Percentiles rank a stretch among this genome's conserved stretches.
Conservation (phyloP, 92 coral and sea anemone species). For the Phymanthus crucifer region DNA sequence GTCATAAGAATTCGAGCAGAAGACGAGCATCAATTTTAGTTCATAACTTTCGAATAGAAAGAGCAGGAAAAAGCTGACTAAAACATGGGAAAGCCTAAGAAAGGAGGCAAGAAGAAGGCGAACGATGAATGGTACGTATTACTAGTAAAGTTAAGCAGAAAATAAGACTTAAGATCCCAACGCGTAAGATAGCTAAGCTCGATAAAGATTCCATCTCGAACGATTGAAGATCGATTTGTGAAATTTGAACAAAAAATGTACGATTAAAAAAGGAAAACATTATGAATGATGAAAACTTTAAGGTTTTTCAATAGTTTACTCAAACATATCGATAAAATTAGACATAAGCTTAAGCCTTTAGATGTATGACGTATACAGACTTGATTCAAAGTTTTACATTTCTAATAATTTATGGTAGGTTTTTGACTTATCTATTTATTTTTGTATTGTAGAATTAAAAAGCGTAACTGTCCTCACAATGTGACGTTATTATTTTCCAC, state of each 20-base stretch:
- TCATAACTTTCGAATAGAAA: slow-evolving; percentile 16
- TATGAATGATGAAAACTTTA: neutral
- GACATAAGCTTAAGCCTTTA: no score
- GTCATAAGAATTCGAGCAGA: slow-evolving; percentile 16
- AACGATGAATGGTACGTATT: slow-evolving; percentile 83
- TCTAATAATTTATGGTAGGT: no score
- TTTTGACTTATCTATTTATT: no score
- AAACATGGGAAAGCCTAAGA: slow-evolving; percentile 93
- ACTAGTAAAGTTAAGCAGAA: neutral
- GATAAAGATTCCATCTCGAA: neutral
- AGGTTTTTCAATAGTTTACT: no score
- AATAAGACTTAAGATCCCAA: neutral
- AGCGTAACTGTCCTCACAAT: no score
- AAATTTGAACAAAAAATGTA: neutral
- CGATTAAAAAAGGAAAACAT: neutral
- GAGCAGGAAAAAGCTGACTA: neutral
- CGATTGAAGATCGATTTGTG: neutral
- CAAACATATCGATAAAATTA: no score
- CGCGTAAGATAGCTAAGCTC: neutral
- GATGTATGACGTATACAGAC: no score
- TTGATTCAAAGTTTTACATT: no score
- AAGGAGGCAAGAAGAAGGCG: slow-evolving; percentile 84
- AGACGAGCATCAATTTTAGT: slow-evolving; percentile 16
- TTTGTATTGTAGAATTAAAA: no score
- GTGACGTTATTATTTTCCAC: neutral